These are phyloP conservation scores for Trissolcus basalis DNA, from an alignment of 1,140 invertebrate genomes.

Conservation along the genomic window DNA sequence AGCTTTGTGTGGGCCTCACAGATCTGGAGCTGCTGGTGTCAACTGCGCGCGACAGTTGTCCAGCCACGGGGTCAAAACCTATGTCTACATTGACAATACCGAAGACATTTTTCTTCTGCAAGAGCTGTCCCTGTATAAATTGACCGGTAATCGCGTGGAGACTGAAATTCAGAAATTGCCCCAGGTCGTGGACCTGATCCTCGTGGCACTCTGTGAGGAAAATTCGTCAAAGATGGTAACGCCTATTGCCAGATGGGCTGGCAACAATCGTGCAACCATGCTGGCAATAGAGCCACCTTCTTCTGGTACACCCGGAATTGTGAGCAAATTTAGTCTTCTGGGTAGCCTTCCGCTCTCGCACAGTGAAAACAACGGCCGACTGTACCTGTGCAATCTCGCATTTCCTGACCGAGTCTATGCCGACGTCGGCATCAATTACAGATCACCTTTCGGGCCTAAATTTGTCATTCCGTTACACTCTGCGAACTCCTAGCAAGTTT, in stretches of 20 bases:
- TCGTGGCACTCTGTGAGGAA: slow-evolving; percentile 80
- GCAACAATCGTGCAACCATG: slow-evolving; percentile 84
- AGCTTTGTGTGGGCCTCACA: slow-evolving; percentile 83
- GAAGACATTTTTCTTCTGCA: slow-evolving; percentile 73
- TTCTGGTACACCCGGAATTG: slow-evolving; percentile 80
- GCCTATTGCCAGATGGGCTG: slow-evolving; percentile 80
- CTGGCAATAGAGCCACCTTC: slow-evolving; percentile 88
- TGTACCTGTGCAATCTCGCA: slow-evolving; percentile 91
- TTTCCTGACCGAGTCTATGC: slow-evolving; percentile 86
- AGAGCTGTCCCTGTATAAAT: slow-evolving; percentile 81
- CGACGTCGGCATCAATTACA: slow-evolving; percentile 87
- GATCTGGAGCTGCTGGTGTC: slow-evolving; percentile 84
- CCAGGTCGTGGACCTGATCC: slow-evolving; percentile 81
- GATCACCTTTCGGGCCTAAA: slow-evolving; percentile 91
- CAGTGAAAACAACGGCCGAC: slow-evolving; percentile 83
- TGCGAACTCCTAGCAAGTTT: slow-evolving; percentile 74
- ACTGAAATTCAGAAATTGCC: slow-evolving; percentile 79
- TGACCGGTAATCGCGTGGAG: slow-evolving; percentile 79
- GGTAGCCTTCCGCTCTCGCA: slow-evolving; percentile 86
- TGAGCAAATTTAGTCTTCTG: slow-evolving; percentile 85
- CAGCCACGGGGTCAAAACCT: slow-evolving; percentile 86
- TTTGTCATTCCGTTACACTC: slow-evolving; percentile 90
- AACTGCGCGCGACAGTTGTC: slow-evolving; percentile 87
- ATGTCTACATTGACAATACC: slow-evolving; percentile 80
- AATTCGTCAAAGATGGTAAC: slow-evolving; percentile 70